Conservation (phyloP, 1,140 invertebrate species). For the Pseudomyrmex cubaensis region DNA sequence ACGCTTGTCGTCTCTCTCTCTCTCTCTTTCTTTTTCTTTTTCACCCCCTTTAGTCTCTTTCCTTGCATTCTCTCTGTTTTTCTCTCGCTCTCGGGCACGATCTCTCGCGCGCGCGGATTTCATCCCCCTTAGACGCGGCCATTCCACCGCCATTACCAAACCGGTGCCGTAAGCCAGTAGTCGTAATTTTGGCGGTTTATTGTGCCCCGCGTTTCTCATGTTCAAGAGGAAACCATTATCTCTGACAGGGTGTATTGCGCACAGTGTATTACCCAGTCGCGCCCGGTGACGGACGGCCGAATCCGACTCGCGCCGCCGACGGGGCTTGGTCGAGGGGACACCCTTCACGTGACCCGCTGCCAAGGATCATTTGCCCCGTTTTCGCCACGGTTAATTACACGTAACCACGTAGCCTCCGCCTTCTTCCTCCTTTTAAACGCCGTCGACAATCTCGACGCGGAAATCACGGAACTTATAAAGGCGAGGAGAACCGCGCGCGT, state of each 20-base stretch:
- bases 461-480: too few species aligned
- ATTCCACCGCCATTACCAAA: constrained; percentile 64
- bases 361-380: constrained; percentile 77
- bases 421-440: not conserved
- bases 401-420: constrained; percentile 56
- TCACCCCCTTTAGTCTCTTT: not conserved
- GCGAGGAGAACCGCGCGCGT: too few species aligned
- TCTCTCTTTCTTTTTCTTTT: constrained; percentile 46
- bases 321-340: constrained; percentile 43
- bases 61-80: not conserved
- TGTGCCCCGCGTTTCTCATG: constrained; percentile 78
- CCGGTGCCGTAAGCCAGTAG: constrained; percentile 70
- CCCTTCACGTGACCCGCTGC: constrained; percentile 71
- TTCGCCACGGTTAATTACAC: constrained; percentile 77
- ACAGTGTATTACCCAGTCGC: constrained; percentile 79
- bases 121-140: constrained; percentile 42
- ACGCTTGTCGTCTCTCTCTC: constrained; percentile 35
- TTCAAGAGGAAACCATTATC: constrained; percentile 80
- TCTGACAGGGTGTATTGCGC: constrained; percentile 79
- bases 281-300: constrained; percentile 78
- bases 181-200: constrained; percentile 82
- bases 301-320: constrained; percentile 67
- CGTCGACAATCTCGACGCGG: not conserved
- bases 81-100: not conserved
- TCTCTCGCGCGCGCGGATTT: constrained; percentile 8